phyloP scores from a whole-genome alignment of 2,113 vertebrate genomes.

The Etia nguti region DNA sequence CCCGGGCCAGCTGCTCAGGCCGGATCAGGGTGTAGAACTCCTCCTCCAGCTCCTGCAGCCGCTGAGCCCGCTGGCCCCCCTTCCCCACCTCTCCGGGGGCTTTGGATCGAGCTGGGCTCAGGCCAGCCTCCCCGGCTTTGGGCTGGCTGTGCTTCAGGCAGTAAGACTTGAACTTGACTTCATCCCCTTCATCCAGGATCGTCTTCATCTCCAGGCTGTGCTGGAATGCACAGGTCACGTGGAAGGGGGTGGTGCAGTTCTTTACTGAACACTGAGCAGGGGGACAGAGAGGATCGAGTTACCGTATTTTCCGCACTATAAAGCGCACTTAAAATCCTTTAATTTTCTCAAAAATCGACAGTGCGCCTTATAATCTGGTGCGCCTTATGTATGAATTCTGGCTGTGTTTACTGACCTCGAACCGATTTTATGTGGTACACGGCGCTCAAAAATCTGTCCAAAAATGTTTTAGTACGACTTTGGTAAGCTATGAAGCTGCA shows the following conservation, averaged over 20 bases:
- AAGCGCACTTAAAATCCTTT: too few species aligned
- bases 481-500: too few species aligned
- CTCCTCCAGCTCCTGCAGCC: slow-evolving; percentile 92
- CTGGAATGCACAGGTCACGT: slow-evolving; percentile 99
- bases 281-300: neutral
- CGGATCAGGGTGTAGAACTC: slow-evolving; percentile 88
- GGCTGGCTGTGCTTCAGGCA: slow-evolving; percentile 96
- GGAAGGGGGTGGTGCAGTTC: slow-evolving; percentile 97
- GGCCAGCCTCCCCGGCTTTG: slow-evolving; percentile 75
- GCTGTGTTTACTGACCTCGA: too few species aligned
- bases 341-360: too few species aligned
- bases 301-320: too few species aligned
- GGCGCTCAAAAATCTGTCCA: too few species aligned
- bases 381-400: too few species aligned
- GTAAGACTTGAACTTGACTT: slow-evolving; percentile 96
- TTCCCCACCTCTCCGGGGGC: slow-evolving; percentile 80
- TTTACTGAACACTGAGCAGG: slow-evolving; percentile 91
- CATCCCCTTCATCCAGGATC: slow-evolving; percentile 92
- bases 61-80: slow-evolving; percentile 86
- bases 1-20: slow-evolving; percentile 81
- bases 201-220: slow-evolving; percentile 98
- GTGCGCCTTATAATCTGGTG: too few species aligned
- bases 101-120: slow-evolving; percentile 78
- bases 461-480: too few species aligned
- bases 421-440: too few species aligned